These are phyloP conservation scores for Copidosoma aretas DNA, from an alignment of 2,888 invertebrate genomes.

Conservation along the genomic window DNA sequence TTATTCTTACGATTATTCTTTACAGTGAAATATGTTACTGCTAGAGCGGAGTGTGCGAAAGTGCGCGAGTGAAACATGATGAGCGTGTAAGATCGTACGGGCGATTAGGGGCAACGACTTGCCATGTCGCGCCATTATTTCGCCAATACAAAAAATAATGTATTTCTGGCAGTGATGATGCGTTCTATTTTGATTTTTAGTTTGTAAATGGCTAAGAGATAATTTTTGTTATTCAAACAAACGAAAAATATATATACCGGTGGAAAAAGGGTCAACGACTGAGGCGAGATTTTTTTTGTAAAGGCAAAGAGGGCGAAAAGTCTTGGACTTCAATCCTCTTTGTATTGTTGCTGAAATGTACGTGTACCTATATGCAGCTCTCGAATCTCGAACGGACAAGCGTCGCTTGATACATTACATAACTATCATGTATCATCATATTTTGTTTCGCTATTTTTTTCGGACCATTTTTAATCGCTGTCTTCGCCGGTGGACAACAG, in stretches of 20 bases:
- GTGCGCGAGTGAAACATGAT: slow-evolving; percentile 1
- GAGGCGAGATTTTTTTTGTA: too few species aligned
- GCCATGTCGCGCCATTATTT: slow-evolving; percentile 5
- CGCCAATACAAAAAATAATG: not conserved
- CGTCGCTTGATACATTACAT: slow-evolving; percentile 16
- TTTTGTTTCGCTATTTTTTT: slow-evolving; percentile 8
- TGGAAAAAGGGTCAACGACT: slow-evolving; percentile 38
- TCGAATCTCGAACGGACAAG: slow-evolving; percentile 40
- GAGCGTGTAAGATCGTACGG: not conserved
- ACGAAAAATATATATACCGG: slow-evolving; percentile 19
- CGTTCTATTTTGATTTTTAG: slow-evolving; percentile 13
- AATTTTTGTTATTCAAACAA: not conserved
- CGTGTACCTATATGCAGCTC: slow-evolving; percentile 12
- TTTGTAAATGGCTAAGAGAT: not conserved
- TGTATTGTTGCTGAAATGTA: too few species aligned
- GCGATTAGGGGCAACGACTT: slow-evolving; percentile 4
- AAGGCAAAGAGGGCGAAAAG: too few species aligned
- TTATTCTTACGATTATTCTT: slow-evolving; percentile 15
- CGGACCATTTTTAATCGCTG: not conserved
- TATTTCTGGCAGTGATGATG: slow-evolving; percentile 6
- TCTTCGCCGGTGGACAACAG: not conserved
- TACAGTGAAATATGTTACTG: too few species aligned
- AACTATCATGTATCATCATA: not conserved
- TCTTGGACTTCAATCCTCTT: too few species aligned
- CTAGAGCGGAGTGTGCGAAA: too few species aligned